Conservation (phyloP, 1,140 invertebrate species). For the Orchestia grillus region DNA sequence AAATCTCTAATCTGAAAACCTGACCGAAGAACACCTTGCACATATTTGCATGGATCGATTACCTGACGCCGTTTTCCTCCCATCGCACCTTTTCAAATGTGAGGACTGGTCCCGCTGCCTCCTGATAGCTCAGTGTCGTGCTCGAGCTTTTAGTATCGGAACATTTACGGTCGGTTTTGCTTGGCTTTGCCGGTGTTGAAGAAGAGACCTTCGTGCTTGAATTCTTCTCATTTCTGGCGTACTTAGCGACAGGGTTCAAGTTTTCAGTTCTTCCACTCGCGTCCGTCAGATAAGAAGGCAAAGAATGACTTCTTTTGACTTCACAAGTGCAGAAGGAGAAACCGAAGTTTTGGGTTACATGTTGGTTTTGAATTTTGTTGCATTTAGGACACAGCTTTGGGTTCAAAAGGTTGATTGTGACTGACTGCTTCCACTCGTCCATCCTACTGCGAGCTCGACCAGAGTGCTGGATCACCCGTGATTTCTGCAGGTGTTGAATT, state of each 20-base stretch:
- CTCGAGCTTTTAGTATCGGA: background rate
- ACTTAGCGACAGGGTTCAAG: background rate
- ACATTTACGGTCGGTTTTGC: background rate
- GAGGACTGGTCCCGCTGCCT: background rate
- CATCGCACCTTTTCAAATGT: background rate
- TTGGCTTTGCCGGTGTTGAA: background rate
- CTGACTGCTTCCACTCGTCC: conserved; percentile 23
- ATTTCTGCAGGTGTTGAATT: background rate
- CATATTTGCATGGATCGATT: no score
- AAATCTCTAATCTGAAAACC: no score
- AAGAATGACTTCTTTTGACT: conserved; percentile 20
- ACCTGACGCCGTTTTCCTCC: background rate
- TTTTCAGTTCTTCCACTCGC: background rate
- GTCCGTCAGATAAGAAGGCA: background rate
- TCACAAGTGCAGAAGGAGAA: background rate
- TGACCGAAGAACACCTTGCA: no score
- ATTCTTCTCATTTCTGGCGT: background rate
- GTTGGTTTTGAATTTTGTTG: conserved; percentile 1
- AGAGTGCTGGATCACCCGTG: background rate
- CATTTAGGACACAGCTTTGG: background rate
- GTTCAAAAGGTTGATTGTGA: conserved; percentile 9
- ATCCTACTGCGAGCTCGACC: background rate
- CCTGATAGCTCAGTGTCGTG: background rate
- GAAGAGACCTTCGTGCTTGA: background rate
- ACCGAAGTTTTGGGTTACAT: background rate